Evolutionary conservation across 2,113 vertebrate species (phyloP), one percentile per base, ranked within the genome.

Genomic region (Henicopernis longicauda): DNA sequence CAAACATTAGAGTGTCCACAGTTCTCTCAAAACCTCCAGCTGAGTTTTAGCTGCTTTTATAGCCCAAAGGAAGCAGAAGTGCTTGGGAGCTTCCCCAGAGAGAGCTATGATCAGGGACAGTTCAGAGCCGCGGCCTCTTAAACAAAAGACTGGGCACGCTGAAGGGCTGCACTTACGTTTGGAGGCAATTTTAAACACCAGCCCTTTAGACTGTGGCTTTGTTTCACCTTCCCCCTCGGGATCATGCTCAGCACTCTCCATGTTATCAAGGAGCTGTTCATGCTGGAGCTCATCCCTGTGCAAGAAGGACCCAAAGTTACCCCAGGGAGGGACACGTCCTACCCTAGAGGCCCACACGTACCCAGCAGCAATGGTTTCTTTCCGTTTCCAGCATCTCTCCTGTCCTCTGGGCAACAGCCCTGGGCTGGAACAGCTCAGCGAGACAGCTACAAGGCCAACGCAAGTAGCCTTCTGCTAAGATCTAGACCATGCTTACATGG

Each of bases 101-200:
- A 61, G 3, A 25, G 16, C 47, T 40, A 45, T 0, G 1, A 27
- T 7, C 22, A 18, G 16, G 34, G 40, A 57, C 7, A 45, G 40
- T 6, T 69, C 36, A 62, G 52, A 76, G 9, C 58, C 12, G 2
- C 10, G 29, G 49, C 18, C 8, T 38, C 58, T 34, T 21, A 20
- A 62, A 10, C 20, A 32, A 34, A 22, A 40, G 18, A 47, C 18
- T 6, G 9, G 54, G 11, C 16, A 25, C 2, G 1, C 31, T 26
- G 18, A 4, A 54, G 55, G 16, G 73, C 22, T 22, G 45, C 38
- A 98, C 98, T 98, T 96, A 99, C 99, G 98, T 98, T 98, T 99
- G 34, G 99, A 99, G 36, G 99, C 98, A 31, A 99, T 99, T 97
- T 98, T 99, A 81, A 99, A 99, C 97, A 99, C 93, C 50, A 99